Evolutionary conservation across 2,113 vertebrate genomes (phyloP), one percentile per base, ranked within the genome.

Genomic region (Callionymus lyra): DNA sequence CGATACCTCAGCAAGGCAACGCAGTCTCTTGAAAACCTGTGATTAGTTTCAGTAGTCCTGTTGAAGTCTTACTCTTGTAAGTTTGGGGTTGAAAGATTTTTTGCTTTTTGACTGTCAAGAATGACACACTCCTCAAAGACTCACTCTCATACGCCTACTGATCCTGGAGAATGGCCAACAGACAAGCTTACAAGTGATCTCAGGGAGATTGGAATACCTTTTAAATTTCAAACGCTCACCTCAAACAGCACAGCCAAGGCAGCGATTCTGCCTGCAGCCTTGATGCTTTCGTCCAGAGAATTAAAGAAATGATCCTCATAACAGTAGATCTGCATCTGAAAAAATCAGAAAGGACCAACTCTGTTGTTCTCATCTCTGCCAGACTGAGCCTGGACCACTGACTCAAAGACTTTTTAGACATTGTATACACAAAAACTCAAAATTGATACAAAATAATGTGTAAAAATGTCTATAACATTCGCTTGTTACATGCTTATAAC

Each of bases 321-420:
- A 73, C 91, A 91, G 81, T 92, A 94, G 81, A 98, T 92, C 76
- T 98, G 94, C 94, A 98, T 98, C 94, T 98, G 72, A 8, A 10
- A 79, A 81, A 63, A 56, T 16, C 34, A 44, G 21, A 42, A 19
- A 19, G 31, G 34, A 42, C n/a, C 4, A 31, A 17, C 16, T 16
- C n/a, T n/a, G 21, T 27, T 8, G 21, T 8, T 8, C 21, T 4
- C 8, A 27, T 27, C 21, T 4, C 21, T 27, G 21, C 21, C 21
- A 27, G 21, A 27, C 42, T 2, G 10, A 13, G 9, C 12, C 8
- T 27, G 21, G 8, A 27, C 8, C 21, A 8, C 4, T 27, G 21
- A 27, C 4, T 27, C 21, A 27, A 27, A 27, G n/a, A n/a, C n/a
- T 27, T 27, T 27, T 5, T 27, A 27, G 21, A 27, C 4, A 27